Conservation (phyloP, 2,113 vertebrate genomes). For the Salminus brasiliensis region DNA sequence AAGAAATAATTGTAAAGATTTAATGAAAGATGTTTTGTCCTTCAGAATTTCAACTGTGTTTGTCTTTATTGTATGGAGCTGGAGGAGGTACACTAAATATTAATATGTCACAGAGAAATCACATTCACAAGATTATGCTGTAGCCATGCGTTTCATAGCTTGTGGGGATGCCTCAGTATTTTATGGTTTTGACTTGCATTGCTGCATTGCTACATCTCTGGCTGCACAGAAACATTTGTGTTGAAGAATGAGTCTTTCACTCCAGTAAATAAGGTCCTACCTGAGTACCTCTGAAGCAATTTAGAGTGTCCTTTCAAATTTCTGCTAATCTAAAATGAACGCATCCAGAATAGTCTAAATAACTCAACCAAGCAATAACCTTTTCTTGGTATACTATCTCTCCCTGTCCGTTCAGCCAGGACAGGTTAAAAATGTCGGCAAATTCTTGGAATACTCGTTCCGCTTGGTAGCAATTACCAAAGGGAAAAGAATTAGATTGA, state of each 20-base stretch:
- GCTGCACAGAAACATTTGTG: neutral
- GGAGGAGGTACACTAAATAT: no score
- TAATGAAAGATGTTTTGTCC: no score
- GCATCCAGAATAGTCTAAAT: constrained; percentile 14
- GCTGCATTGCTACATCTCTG: neutral
- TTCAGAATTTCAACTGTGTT: no score
- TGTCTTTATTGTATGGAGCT: no score
- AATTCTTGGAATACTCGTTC: constrained; percentile 21
- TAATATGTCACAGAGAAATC: no score
- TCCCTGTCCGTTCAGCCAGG: constrained; percentile 6
- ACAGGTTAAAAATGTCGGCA: constrained; percentile 10
- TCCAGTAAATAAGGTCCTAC: neutral
- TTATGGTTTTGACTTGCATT: neutral
- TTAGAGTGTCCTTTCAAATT: neutral
- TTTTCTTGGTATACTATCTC: constrained; percentile 1
- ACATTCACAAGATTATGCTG: no score
- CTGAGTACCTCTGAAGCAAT: neutral
- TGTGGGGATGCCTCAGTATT: no score
- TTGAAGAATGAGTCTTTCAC: neutral
- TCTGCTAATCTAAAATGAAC: neutral
- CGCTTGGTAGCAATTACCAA: constrained; percentile 24
- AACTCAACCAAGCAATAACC: neutral
- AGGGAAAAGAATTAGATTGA: constrained; percentile 30
- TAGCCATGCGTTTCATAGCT: no score
- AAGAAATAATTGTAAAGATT: neutral